Evolutionary conservation across 2,888 invertebrate species (phyloP), one percentile per base, ranked within the genome.

Genomic region (Hemaris fuciformis): DNA sequence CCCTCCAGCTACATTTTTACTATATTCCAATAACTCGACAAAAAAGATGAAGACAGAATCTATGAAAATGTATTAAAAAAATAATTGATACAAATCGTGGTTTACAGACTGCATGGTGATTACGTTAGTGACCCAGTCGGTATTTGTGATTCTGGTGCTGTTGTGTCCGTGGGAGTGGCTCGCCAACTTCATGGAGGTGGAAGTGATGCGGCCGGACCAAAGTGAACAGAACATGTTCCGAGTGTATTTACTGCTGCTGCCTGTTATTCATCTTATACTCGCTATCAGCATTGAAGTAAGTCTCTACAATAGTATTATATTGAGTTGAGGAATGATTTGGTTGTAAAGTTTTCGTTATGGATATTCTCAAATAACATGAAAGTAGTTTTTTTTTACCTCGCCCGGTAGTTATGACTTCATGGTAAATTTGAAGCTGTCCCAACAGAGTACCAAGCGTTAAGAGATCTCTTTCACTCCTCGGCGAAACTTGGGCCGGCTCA

Each of bases 271-370:
- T 83, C 84, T 95, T 41, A 61, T 94, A 38, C 64, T 94, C 18
- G 93, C 95, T 45, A 82, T 94, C 41, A 87, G 93, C 60, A 93
- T 95, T 63, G 95, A 96, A 93, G 95, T 95, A 81, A 86, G 71
- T 69, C 15, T 10, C 13, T 13, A 13, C 8, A 0, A 15, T 6
- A 4, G n/a, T 25, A 25, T 27, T 8, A 46, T 15, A n/a, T 23
- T 20, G n/a, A 2, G 41, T n/a, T n/a, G n/a, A n/a, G n/a, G 7
- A n/a, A 3, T 41, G 27, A 41, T 8, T n/a, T 38, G 13, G n/a
- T 10, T 34, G 2, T n/a, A n/a, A 38, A 38, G 38, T 38, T 10
- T 10, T 2, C 2, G n/a, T 34, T 13, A 34, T 13, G 3, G 34
- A 3, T 34, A 34, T 3, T 10, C 7, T 3, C 34, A n/a, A n/a